A percentile compares a stretch with the other conserved stretches of the same genome.
phyloP scores from a whole-genome alignment of 2,113 vertebrate species.

The Plecturocebus donacophilus region DNA sequence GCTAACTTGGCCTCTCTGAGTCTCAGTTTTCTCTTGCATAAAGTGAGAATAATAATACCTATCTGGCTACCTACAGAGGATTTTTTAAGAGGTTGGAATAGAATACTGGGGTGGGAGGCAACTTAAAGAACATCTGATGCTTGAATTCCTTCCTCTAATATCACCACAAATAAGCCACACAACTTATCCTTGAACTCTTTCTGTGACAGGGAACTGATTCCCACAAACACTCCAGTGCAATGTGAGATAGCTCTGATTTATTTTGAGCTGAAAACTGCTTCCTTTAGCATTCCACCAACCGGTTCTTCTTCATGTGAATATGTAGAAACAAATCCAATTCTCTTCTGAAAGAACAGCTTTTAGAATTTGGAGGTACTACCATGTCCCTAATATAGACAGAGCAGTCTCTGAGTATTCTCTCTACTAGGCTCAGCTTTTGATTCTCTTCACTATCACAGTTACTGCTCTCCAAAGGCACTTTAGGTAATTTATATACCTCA shows the following conservation, averaged over 20 bases:
- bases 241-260: not conserved
- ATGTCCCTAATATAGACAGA: accelerated
- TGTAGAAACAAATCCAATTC: not conserved
- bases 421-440: not conserved
- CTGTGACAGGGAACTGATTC: not conserved
- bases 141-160: not conserved
- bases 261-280: not conserved
- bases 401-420: not conserved
- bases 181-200: not conserved
- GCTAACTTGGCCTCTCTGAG: not conserved
- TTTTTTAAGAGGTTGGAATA: not conserved
- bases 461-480: not conserved
- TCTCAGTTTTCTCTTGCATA: not conserved
- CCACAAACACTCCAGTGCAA: not conserved
- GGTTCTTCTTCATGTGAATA: not conserved
- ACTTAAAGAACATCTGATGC: not conserved
- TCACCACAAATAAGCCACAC: not conserved
- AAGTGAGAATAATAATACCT: not conserved
- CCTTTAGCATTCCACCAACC: not conserved
- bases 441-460: not conserved
- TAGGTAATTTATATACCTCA: not conserved
- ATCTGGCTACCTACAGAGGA: not conserved
- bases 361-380: not conserved
- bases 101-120: not conserved
- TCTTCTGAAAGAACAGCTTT: not conserved